Evolutionary conservation across 2,113 vertebrate species (phyloP), one percentile per base, ranked within the genome.

Genomic region (Channa argus): DNA sequence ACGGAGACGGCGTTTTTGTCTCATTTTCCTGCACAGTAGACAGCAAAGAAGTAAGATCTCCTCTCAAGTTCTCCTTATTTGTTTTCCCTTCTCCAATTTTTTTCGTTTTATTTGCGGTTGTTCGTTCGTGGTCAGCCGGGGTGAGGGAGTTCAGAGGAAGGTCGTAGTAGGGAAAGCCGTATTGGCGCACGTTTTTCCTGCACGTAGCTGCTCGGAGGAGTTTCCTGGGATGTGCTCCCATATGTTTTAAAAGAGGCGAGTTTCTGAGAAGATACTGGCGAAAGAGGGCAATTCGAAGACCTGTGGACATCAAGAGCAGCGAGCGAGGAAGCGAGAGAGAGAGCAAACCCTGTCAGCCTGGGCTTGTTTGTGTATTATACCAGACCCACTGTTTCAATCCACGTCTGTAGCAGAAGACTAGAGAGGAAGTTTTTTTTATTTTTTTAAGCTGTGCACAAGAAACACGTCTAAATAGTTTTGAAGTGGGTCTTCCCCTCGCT

Each of bases 141-240:
- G 81, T 90, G 89, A 92, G 77, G 84, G 90, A 90, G 91, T 92
- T 92, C 91, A 93, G 79, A 73, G 90, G 90, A 91, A 91, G 89
- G 91, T 93, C 89, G 91, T 83, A 10, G 82, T 49, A 34, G 66
- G 67, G 79, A 80, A 79, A 80, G 74, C 88, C 69, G 71, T 63
- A 37, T 51, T 64, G 62, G 56, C 66, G 80, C 80, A 83, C 84
- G 90, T 87, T 88, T 80, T 66, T 83, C 64, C 80, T 87, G 77
- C 79, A 71, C 82, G 84, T 76, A 84, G 59, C 75, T 36, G 53
- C 80, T 71, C 59, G 54, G 61, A 80, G 73, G 84, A 90, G 87
- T 88, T 90, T 93, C 86, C 88, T 88, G 90, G 83, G 86, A 91
- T 90, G 90, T 87, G 70, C 77, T 82, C 76, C 50, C 69, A 46